phyloP scores from a whole-genome alignment of 2,888 invertebrate species.

The Willowsia nigromaculata region DNA sequence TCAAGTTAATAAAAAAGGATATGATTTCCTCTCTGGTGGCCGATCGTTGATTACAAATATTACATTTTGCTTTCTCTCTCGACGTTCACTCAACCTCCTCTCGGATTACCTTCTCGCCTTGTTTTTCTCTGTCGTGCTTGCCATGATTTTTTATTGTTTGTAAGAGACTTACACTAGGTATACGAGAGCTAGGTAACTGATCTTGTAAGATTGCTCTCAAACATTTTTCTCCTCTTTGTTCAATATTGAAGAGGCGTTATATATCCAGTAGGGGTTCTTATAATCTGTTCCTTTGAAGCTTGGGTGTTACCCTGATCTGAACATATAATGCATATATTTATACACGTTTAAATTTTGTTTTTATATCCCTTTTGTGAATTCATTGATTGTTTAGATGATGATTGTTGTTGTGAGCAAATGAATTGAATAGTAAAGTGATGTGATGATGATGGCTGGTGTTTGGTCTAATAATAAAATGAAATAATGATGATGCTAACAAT shows the following conservation, averaged over 20 bases:
- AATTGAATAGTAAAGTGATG: neutral
- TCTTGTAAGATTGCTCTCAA: neutral
- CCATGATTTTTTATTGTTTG: neutral
- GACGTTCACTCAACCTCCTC: neutral
- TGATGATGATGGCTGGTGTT: neutral
- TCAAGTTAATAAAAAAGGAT: slow-evolving; percentile 39
- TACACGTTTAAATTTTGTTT: no score
- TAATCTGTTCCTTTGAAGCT: neutral
- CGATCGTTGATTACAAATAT: slow-evolving; percentile 51
- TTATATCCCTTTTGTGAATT: neutral
- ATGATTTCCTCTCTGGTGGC: slow-evolving; percentile 49
- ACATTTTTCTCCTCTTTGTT: neutral
- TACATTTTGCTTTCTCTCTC: slow-evolving; percentile 22
- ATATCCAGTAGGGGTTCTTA: neutral
- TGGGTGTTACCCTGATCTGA: neutral
- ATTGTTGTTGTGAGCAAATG: neutral
- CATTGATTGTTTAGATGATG: neutral
- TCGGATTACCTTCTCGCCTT: slow-evolving; percentile 29
- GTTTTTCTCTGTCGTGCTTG: neutral
- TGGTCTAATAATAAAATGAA: neutral
- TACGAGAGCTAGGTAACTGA: no score
- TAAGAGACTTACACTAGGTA: no score
- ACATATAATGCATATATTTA: no score
- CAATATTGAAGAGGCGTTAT: neutral
- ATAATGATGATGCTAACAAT: neutral